Evolutionary conservation across 2,113 vertebrate species (phyloP).

Genomic region (Bambusicola thoracicus): DNA sequence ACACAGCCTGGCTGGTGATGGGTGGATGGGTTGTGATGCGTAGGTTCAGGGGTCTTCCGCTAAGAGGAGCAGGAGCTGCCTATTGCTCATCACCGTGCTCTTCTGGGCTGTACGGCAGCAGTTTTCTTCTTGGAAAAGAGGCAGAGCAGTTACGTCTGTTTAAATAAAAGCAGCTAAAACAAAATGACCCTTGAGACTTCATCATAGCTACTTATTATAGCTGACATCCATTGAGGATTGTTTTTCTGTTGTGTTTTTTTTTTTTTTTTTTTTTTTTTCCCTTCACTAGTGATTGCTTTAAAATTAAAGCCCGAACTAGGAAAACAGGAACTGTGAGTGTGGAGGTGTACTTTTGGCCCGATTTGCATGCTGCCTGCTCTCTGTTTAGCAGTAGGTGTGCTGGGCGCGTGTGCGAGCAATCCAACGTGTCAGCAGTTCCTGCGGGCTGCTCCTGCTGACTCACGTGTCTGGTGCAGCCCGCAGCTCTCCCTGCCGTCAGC

Average conservation of each 20-base stretch:
- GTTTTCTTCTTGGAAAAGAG: slow-evolving; percentile 70
- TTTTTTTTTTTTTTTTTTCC: background rate
- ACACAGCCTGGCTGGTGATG: background rate
- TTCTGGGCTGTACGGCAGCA: slow-evolving; percentile 64
- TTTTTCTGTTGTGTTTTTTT: background rate
- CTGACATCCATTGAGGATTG: background rate
- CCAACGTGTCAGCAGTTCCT: slow-evolving; percentile 83
- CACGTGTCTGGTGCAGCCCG: slow-evolving; percentile 75
- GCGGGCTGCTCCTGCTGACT: slow-evolving; percentile 79
- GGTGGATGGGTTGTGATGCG: slow-evolving; percentile 26
- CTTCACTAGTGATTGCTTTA: slow-evolving; percentile 26
- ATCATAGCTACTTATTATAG: slow-evolving; percentile 65
- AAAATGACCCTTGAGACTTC: slow-evolving; percentile 69
- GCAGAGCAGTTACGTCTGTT: slow-evolving; percentile 71
- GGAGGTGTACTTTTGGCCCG: slow-evolving; percentile 62
- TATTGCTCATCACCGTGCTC: slow-evolving; percentile 4
- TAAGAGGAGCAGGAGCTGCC: slow-evolving; percentile 76
- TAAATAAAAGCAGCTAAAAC: slow-evolving; percentile 68
- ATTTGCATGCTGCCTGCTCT: slow-evolving; percentile 75
- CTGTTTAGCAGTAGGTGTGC: slow-evolving; percentile 78
- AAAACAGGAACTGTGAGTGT: slow-evolving; percentile 74
- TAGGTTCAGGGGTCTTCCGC: slow-evolving; percentile 48
- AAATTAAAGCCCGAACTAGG: slow-evolving; percentile 58
- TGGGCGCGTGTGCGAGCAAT: slow-evolving; percentile 69
- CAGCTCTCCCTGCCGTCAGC: slow-evolving; percentile 70